Base-by-base conservation (phyloP, 2,113 vertebrate genomes). In the Mesembrinibis cayennensis region DNA sequence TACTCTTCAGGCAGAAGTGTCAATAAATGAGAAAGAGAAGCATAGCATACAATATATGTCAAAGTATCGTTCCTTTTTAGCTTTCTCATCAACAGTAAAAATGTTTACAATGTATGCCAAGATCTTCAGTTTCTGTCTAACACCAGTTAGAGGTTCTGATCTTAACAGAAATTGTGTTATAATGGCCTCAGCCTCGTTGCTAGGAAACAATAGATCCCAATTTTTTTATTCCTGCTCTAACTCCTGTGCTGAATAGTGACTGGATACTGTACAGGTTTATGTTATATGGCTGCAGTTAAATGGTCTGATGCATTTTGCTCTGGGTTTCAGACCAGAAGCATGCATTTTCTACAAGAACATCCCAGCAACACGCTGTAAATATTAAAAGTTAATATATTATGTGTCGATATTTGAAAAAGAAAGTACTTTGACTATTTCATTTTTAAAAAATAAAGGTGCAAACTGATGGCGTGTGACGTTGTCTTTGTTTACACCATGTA, bases 381-480 rank as follows among this genome's bases (percentile, higher is more conserved):
- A 98, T 72, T 98, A 80, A 96, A 98, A 98, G 97, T 98, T 98
- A 97, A 98, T 98, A 98, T 98, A 98, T 98, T 98, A 97, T 95
- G 98, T 98, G 98, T 98, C 95, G 82, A 98, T 98, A 98, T 98
- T 98, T 98, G 98, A 98, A 98, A 98, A 98, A 98, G 91, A 98
- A 97, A 98, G 98, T 98, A 98, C 98, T 99, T 98, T 99, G 98
- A 98, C 98, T 98, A 98, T 98, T 98, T 98, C 98, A 91, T 98
- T 99, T 99, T 98, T 98, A 88, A 98, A 98, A 98, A 98, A 98
- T 99, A 99, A 99, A 99, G 97, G 94, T 97, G 95, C 98, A 98
- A 98, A 98, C 95, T 94, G 96, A 97, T 18, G 44, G 50, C 0
- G 19, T 70, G 95, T 96, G 95, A 26, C 34, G 6, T 90, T 95